Percentiles rank a stretch among this genome's conserved stretches.
Conservation (phyloP, 1,140 invertebrate genomes). For the Drosophila lacertosa region DNA sequence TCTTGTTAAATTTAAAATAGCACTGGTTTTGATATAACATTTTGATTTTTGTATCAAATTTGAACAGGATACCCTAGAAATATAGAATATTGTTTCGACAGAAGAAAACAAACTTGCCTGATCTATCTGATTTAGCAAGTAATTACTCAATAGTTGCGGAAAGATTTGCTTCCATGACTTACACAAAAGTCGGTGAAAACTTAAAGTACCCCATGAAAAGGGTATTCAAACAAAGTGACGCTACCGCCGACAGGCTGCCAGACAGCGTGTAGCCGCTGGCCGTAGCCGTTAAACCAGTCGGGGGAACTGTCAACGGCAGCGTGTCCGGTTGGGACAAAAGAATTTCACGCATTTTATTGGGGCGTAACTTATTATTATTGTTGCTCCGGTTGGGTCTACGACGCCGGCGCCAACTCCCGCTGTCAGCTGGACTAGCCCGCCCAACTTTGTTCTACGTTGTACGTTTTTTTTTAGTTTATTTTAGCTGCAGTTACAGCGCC, state of each 20-base stretch:
- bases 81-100: too few relatives aligned
- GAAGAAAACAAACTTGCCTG: too few relatives aligned
- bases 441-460: conserved; percentile 65
- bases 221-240: conserved; percentile 6
- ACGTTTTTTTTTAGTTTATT: too few relatives aligned
- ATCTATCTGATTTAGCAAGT: too few relatives aligned
- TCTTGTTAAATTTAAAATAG: too few relatives aligned
- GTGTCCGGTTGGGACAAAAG: conserved; percentile 78
- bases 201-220: background rate
- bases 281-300: conserved; percentile 56
- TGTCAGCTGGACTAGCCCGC: conserved; percentile 26
- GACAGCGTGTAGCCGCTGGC: conserved; percentile 29
- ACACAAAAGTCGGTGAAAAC: background rate
- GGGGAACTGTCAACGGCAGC: conserved; percentile 8
- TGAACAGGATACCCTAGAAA: too few relatives aligned
- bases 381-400: conserved; percentile 1
- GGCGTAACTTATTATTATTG: conserved; percentile 44
- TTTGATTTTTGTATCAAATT: too few relatives aligned
- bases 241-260: conserved; percentile 14
- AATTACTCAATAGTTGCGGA: background rate
- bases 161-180: background rate
- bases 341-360: conserved; percentile 52
- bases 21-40: too few relatives aligned
- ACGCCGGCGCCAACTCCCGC: conserved; percentile 7
- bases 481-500: conserved; percentile 67